Evolutionary conservation across 53 echinoderm and acorn worm genomes (phyloP), one percentile per base, ranked within the genome.

Genomic region (Actinopyga echinites): DNA sequence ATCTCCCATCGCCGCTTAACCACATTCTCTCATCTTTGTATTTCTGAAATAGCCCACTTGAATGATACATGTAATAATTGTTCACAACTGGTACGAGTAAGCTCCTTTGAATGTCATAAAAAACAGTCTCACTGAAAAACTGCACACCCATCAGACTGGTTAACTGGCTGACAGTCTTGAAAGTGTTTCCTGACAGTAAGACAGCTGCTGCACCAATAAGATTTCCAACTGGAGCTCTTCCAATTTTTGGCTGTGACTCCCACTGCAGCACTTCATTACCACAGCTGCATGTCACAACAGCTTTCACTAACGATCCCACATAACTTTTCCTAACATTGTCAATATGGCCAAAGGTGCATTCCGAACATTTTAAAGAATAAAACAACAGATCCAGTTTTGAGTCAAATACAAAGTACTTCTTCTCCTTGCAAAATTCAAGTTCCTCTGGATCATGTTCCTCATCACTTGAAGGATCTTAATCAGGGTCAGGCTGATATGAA

Each of bases 401-500:
- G 25, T 88, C 89, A 88, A 88, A 88, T 11, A 88, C 84, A 56
- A 88, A 78, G 65, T 75, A 90, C 59, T 90, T 90, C 20, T 83
- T 82, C 29, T 86, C 60, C 30, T 31, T 84, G 25, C 65, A 83
- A 22, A 78, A 44, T 8, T 83, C 42, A 22, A 65, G 21, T 10
- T 84, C 84, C 35, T 57, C 60, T 8, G 52, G 55, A 49, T 49
- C 49, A 15, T 49, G 49, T 5, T 74, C 74, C 15, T 63, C 68
- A 75, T 78, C 38, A 31, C 17, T 66, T 49, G 55, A 24, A 23
- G 26, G 25, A 10, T 63, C 64, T 30, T 20, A 63, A 22, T 63
- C 64, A 30, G 64, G 15, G 64, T 32, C 32, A 30, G 64, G 32
- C 11, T 30, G 9, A 11, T 63, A 30, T 30, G 29, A 63, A 24